Evolutionary conservation across 2,113 vertebrate genomes (phyloP), one percentile per base, ranked within the genome.

Genomic region (Boleophthalmus pectinirostris): DNA sequence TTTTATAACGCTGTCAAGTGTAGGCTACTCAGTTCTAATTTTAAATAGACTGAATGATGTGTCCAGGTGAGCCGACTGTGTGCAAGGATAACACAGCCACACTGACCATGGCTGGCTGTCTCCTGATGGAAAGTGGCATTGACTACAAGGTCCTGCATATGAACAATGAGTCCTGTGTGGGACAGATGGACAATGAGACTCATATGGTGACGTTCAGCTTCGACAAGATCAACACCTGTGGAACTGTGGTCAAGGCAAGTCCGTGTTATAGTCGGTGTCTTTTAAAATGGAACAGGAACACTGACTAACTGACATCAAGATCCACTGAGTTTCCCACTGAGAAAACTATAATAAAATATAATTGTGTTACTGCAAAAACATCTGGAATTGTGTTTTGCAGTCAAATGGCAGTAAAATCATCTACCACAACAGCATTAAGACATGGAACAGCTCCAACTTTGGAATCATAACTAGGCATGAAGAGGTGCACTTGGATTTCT

Each of bases 361-460:
- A n/a, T n/a, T n/a, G n/a, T n/a, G n/a, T n/a, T n/a, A n/a, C n/a
- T n/a, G n/a, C n/a, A n/a, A n/a, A n/a, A 29, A 29, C 29, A 29
- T 29, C 29, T 29, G 29, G 29, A 29, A 4, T 29, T 29, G 29
- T 29, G 29, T 29, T 29, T 29, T 29, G 5, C 12, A 82, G 81
- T 45, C 43, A n/a, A 79, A 79, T 23, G 16, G 33, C 53, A 75
- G 33, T 38, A 12, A 69, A 72, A 47, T 79, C 5, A 72, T 53
- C 65, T 82, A 60, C 81, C 57, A 75, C 60, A 82, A 82, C 64
- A 60, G 46, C 66, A 72, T 82, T 66, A 47, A 33, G 60, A 56
- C 33, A 1, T 25, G 3, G 23, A 75, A 75, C 60, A 61, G 7
- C 45, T 65, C 72, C 33, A 23, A 1, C 6, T 57, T 9, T 15